A percentile compares a stretch with the other conserved stretches of the same genome.
phyloP scores from a whole-genome alignment of 2,797 vertebrate genomes.

The Pantherophis alleghaniensis region DNA sequence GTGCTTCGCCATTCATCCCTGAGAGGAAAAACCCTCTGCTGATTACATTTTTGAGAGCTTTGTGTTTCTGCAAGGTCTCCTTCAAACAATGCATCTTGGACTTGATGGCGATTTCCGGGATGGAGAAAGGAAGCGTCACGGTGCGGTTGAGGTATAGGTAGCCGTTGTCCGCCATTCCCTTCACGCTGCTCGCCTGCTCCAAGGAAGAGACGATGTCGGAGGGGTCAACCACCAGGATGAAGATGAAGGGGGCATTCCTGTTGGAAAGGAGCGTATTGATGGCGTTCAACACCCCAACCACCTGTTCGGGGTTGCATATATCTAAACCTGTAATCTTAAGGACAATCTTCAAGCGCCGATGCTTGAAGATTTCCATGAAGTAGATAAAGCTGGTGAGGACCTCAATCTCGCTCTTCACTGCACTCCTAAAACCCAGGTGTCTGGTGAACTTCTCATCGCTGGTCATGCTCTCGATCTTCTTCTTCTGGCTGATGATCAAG shows the following conservation, averaged over 20 bases:
- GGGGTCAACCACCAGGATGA: conserved; percentile 88
- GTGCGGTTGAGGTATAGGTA: conserved; percentile 85
- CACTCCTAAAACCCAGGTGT: conserved; percentile 91
- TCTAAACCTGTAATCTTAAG: conserved; percentile 88
- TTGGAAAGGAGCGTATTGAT: conserved; percentile 90
- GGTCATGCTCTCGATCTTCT: conserved; percentile 78
- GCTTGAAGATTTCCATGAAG: conserved; percentile 75
- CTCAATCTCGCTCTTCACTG: conserved; percentile 87
- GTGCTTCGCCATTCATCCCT: not conserved
- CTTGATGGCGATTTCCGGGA: conserved; percentile 76
- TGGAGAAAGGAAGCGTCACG: conserved; percentile 86
- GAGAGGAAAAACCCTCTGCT: too few species aligned
- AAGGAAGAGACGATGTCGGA: conserved; percentile 81
- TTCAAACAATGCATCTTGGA: conserved; percentile 79
- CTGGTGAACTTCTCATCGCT: conserved; percentile 78
- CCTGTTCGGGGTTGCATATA: conserved; percentile 82
- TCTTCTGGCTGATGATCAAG: conserved; percentile 72
- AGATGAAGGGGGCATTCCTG: conserved; percentile 86
- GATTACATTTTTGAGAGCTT: conserved; percentile 65
- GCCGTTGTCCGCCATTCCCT: conserved; percentile 77
- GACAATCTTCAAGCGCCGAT: conserved; percentile 79
- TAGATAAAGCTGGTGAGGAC: conserved; percentile 72
- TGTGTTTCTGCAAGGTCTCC: conserved; percentile 68
- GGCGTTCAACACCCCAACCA: conserved; percentile 85
- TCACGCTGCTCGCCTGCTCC: conserved; percentile 78